Evolutionary conservation across 2,113 vertebrate species (phyloP).

Genomic region (Sylvietta virens): DNA sequence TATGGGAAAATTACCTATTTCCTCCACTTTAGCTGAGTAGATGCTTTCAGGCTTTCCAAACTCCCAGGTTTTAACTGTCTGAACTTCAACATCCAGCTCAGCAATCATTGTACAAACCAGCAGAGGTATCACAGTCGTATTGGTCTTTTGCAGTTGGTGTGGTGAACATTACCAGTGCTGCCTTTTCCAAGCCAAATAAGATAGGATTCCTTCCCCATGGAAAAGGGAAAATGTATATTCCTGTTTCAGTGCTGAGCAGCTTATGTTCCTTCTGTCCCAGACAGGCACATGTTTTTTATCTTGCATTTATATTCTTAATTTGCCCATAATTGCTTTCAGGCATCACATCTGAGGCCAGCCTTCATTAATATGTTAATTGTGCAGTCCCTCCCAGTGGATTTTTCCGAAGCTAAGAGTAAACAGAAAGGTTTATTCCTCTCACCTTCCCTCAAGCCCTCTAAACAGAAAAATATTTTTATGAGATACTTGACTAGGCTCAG

Average conservation of each 20-base stretch:
- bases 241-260: background rate
- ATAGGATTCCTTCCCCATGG: background rate
- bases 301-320: constrained; percentile 56
- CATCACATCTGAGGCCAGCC: constrained; percentile 50
- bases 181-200: background rate
- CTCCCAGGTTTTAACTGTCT: background rate
- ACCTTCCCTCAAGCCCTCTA: background rate
- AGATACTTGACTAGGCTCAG: background rate
- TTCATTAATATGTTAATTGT: constrained; percentile 69
- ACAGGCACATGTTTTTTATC: background rate
- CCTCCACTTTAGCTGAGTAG: background rate
- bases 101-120: background rate
- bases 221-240: background rate
- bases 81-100: fast-evolving
- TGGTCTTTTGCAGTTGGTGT: background rate
- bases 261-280: background rate
- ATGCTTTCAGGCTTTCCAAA: background rate
- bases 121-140: background rate
- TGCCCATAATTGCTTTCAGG: constrained; percentile 44
- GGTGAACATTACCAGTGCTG: background rate
- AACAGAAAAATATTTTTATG: constrained; percentile 3
- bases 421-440: constrained; percentile 6
- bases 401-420: constrained; percentile 30
- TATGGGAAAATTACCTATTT: background rate
- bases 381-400: constrained; percentile 41